Percentiles rank a stretch among this genome's conserved stretches.
Conservation (phyloP, 1,140 invertebrate species). For the Drosophila pruinosa region DNA sequence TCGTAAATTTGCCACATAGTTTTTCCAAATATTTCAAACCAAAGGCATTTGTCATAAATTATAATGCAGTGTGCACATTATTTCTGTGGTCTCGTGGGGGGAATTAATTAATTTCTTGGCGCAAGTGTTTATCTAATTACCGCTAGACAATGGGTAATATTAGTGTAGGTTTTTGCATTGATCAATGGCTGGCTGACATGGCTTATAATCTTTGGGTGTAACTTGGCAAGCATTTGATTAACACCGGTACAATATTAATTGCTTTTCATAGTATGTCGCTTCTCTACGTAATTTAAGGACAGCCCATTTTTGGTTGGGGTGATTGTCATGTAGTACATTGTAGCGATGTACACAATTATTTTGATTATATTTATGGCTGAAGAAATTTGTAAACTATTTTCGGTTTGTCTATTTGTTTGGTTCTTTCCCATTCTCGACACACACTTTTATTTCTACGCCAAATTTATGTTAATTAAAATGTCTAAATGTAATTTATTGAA, state of each 20-base stretch:
- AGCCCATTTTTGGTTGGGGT: not conserved
- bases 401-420: conserved; percentile 31
- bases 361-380: conserved; percentile 50
- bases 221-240: conserved; percentile 52
- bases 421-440: conserved; percentile 9
- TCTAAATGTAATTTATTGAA: conserved; percentile 68
- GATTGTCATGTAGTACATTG: not conserved
- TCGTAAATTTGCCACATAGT: conserved; percentile 3
- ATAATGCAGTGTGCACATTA: not conserved
- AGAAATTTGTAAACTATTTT: conserved; percentile 54
- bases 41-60: conserved; percentile 15
- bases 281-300: not conserved
- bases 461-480: conserved; percentile 79
- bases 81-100: conserved; percentile 1
- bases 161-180: conserved; percentile 31
- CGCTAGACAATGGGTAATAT: conserved; percentile 20
- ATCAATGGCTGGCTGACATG: conserved; percentile 29
- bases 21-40: conserved; percentile 2
- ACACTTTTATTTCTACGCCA: conserved; percentile 56
- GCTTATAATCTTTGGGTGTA: conserved; percentile 20
- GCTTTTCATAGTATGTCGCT: conserved; percentile 40
- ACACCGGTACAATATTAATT: conserved; percentile 64
- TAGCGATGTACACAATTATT: not conserved
- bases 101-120: conserved; percentile 74
- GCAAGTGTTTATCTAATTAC: conserved; percentile 37